These are phyloP conservation scores for Paelopatides confundens DNA, from an alignment of 53 echinoderm and acorn worm species.

Conservation along the genomic window DNA sequence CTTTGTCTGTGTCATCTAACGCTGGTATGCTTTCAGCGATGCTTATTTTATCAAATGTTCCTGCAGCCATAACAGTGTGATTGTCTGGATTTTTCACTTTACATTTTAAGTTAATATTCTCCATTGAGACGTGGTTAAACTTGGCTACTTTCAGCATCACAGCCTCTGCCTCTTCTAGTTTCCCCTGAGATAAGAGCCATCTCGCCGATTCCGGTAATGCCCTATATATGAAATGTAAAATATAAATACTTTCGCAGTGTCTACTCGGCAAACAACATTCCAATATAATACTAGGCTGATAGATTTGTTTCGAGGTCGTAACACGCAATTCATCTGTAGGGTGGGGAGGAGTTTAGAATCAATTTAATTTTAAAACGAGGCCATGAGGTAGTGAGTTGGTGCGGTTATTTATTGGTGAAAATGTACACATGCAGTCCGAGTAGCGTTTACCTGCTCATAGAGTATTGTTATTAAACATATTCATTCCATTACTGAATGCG, in stretches of 20 bases:
- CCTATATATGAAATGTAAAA: not conserved
- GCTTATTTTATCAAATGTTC: not conserved
- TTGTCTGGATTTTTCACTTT: not conserved
- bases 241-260: not conserved
- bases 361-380: no score
- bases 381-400: no score
- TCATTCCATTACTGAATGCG: no score
- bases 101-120: not conserved
- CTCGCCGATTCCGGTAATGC: slow-evolving; percentile 1
- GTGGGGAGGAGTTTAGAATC: no score
- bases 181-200: slow-evolving; percentile 9
- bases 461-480: no score
- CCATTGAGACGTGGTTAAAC: not conserved
- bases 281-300: no score
- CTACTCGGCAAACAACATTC: no score
- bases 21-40: not conserved
- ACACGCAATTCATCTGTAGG: no score
- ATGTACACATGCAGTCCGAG: no score
- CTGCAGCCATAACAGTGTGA: not conserved
- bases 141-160: slow-evolving; percentile 2
- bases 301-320: no score
- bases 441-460: no score
- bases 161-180: not conserved
- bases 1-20: not conserved
- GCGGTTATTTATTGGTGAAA: no score